These are phyloP conservation scores for Tetrao urogallus DNA, from an alignment of 2,113 vertebrate species.

Conservation along the genomic window DNA sequence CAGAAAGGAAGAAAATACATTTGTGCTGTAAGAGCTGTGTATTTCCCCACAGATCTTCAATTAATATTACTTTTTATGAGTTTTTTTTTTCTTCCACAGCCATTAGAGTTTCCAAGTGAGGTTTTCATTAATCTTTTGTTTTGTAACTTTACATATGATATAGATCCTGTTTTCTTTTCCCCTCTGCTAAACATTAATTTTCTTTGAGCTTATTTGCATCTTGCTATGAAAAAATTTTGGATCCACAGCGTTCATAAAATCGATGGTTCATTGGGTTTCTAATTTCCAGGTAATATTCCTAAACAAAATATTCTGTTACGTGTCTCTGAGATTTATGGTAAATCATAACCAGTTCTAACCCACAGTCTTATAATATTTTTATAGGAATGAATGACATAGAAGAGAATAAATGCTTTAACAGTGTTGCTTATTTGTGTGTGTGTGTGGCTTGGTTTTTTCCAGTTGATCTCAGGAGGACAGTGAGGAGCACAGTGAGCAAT, in stretches of 20 bases:
- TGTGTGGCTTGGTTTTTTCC: neutral
- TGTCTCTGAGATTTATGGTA: neutral
- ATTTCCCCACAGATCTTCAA: neutral
- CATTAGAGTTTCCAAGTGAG: neutral
- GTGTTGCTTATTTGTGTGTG: neutral
- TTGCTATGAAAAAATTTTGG: conserved; percentile 6
- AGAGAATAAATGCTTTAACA: neutral
- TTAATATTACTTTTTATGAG: neutral
- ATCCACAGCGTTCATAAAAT: conserved; percentile 7
- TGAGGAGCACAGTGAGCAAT: neutral
- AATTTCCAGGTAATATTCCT: conserved; percentile 43
- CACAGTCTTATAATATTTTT: neutral
- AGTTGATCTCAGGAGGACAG: neutral
- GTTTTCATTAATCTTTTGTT: conserved; percentile 45
- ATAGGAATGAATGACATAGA: neutral
- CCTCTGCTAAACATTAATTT: conserved; percentile 49
- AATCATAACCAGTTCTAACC: neutral
- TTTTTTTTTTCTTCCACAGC: neutral
- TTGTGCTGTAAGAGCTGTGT: neutral
- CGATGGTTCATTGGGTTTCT: conserved; percentile 30
- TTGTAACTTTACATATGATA: neutral
- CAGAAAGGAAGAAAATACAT: neutral
- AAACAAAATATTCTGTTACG: neutral
- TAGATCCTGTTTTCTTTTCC: conserved; percentile 35
- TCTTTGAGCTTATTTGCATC: conserved; percentile 45